Conservation (phyloP, 2,888 invertebrate genomes). For the Noctua fimbriata region DNA sequence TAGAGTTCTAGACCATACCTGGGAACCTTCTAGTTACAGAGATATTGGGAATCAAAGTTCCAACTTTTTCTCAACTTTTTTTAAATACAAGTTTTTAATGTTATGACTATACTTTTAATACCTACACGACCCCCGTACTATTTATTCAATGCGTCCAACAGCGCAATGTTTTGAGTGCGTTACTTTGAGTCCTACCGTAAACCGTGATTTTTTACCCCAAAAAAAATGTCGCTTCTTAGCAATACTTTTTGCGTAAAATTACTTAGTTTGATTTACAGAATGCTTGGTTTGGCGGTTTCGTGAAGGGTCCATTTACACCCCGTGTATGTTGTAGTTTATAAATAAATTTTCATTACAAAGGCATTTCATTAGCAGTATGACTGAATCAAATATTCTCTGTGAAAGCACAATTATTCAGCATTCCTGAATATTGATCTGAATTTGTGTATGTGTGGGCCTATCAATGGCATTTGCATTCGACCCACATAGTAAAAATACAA, state of each 20-base stretch:
- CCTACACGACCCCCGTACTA: no score
- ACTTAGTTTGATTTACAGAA: not conserved
- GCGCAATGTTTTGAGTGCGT: no score
- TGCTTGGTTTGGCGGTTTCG: not conserved
- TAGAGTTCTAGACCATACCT: no score
- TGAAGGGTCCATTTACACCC: not conserved
- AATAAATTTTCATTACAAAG: not conserved
- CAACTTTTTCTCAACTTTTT: no score
- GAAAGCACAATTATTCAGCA: slow-evolving; percentile 33
- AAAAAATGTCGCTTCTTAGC: not conserved
- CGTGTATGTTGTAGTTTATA: not conserved
- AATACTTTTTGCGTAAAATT: not conserved
- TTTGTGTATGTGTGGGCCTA: slow-evolving; percentile 52
- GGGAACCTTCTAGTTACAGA: no score
- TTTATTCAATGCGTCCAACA: no score
- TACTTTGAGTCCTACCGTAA: not conserved
- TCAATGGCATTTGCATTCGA: slow-evolving; percentile 59
- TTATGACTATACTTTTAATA: no score
- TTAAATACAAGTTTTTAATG: no score
- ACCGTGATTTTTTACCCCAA: not conserved
- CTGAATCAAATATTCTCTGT: slow-evolving; percentile 24
- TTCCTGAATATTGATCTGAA: slow-evolving; percentile 52
- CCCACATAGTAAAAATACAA: slow-evolving; percentile 67
- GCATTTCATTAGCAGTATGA: slow-evolving; percentile 1
- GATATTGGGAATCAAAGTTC: no score